Evolutionary conservation across 2,113 vertebrate species (phyloP).

Genomic region (Aptenodytes patagonicus): DNA sequence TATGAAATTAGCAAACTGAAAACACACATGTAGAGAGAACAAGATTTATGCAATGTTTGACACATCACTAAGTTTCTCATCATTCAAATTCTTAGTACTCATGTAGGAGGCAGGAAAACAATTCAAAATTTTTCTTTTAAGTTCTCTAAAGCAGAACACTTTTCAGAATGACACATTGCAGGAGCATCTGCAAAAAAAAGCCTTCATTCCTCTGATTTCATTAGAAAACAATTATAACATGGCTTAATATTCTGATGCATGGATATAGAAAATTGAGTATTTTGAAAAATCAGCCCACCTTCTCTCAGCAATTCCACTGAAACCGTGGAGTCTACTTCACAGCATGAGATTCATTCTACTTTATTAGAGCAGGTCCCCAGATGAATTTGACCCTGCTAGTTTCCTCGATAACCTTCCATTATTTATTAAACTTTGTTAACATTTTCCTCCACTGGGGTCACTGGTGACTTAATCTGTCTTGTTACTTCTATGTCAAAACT

Average conservation of each 20-base stretch:
- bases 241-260: neutral
- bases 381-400: neutral
- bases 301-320: neutral
- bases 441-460: neutral
- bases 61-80: neutral
- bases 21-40: neutral
- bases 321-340: neutral
- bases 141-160: neutral
- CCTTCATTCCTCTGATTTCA: neutral
- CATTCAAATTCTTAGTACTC: neutral
- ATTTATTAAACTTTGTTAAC: neutral
- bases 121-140: neutral
- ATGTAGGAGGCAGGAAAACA: neutral
- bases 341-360: neutral
- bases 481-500: neutral
- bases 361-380: neutral
- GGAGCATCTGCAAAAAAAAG: neutral
- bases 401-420: neutral
- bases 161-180: neutral
- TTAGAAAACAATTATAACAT: neutral
- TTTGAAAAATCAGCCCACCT: neutral
- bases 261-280: neutral
- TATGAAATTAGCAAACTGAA: neutral
- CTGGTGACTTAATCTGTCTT: neutral
- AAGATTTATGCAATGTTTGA: neutral